Base-by-base conservation (phyloP, 2,113 vertebrate species). In the Arvicanthis niloticus region DNA sequence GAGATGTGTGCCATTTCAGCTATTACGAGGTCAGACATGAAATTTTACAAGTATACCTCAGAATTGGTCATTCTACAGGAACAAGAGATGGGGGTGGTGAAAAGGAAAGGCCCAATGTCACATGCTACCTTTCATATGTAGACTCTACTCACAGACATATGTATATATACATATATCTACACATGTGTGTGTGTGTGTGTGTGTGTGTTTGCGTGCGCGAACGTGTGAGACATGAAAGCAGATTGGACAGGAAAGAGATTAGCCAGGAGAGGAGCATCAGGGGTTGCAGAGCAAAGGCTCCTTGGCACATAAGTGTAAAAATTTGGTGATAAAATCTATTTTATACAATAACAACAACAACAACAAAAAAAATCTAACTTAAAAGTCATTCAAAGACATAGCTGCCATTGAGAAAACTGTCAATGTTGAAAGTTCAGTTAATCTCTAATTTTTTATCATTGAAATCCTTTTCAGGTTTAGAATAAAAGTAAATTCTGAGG, bases 351-450 rank as follows among this genome's bases (percentile, higher is more conserved):
- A 42, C 13, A 13, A 60, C n/a, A n/a, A n/a, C n/a, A n/a, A n/a
- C n/a, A 60, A 40, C 34, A 56, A 82, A 60, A 29, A 67, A 56
- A 73, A n/a, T 5, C 29, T 51, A n/a, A 73, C 29, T 6, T 42
- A 40, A 58, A 26, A 96, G 82, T 76, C 78, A 13, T 94, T 92
- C 80, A 67, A 95, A 95, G 94, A 77, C 19, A 92, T 68, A 94
- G 90, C 80, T 96, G 73, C 75, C 92, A 82, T 40, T 56, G 72
- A 97, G 91, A 56, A 98, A 95, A 89, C 78, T 96, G 81, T 97
- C 97, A 84, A 65, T 45, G 97, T 97, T 87, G 94, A 96, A 97
- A 88, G 13, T 95, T 58, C 95, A 98, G 97, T 97, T 97, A 98
- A 97, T 93, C 70, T 96, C 60, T 97, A 95, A 37, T 77, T 97